phyloP scores from a whole-genome alignment of 2,888 invertebrate species.

The Onthophagus sagittarius region DNA sequence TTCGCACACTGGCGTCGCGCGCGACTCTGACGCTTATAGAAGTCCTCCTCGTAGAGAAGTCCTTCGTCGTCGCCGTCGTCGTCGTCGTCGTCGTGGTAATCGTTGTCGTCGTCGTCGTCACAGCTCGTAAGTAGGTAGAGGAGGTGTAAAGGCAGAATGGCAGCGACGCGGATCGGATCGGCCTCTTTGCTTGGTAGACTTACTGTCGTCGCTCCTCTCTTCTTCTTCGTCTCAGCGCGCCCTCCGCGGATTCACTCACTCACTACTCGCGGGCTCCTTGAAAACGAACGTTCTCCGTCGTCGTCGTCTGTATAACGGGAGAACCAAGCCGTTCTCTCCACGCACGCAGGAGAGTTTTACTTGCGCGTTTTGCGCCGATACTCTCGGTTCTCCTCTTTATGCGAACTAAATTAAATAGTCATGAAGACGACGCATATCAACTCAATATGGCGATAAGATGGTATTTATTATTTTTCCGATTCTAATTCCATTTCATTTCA shows the following conservation, averaged over 20 bases:
- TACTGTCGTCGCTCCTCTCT: background rate
- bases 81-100: background rate
- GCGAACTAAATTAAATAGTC: too few species aligned
- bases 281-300: slow-evolving; percentile 6
- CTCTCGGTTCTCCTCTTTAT: background rate
- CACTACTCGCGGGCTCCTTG: background rate
- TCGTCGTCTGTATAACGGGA: slow-evolving; percentile 2
- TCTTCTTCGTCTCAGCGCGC: background rate
- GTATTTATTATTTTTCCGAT: too few species aligned
- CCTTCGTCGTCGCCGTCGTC: background rate
- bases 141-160: background rate
- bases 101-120: background rate
- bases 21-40: background rate
- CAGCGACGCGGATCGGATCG: background rate
- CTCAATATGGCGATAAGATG: too few species aligned
- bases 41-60: too few species aligned
- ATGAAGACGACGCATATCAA: too few species aligned
- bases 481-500: too few species aligned
- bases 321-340: background rate
- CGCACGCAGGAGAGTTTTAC: background rate
- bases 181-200: background rate
- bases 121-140: slow-evolving; percentile 7
- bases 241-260: slow-evolving; percentile 4
- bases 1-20: slow-evolving; percentile 10
- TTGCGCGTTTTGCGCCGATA: background rate